phyloP scores from a whole-genome alignment of 1,140 invertebrate genomes.

The Macrocentrus cingulum region DNA sequence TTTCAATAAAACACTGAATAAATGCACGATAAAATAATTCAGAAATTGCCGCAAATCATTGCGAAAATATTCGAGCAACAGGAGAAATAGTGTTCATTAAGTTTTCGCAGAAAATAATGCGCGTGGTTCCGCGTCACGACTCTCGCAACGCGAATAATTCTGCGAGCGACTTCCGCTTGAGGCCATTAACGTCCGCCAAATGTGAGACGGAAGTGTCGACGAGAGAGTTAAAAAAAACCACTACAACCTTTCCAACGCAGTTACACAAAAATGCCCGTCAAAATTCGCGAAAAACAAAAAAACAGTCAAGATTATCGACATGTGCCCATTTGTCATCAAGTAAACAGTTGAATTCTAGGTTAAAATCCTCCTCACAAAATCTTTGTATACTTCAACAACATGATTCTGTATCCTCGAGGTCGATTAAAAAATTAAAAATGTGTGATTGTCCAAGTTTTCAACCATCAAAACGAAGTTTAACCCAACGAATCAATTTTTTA shows the following conservation, averaged over 20 bases:
- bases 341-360: too few species aligned
- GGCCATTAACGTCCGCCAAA: conserved; percentile 14
- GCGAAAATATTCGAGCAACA: too few species aligned
- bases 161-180: conserved; percentile 13
- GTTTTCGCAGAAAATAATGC: conserved; percentile 3
- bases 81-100: too few species aligned
- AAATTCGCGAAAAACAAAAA: too few species aligned
- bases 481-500: conserved; percentile 28
- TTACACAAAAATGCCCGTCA: too few species aligned
- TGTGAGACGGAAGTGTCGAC: neutral
- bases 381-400: neutral
- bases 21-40: too few species aligned
- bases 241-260: neutral
- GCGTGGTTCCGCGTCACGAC: neutral
- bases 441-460: conserved; percentile 7
- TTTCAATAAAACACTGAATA: too few species aligned
- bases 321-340: too few species aligned
- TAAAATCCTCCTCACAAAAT: conserved; percentile 12
- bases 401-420: neutral
- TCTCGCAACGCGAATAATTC: conserved; percentile 17
- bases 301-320: too few species aligned
- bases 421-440: conserved; percentile 23
- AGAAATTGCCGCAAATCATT: too few species aligned
- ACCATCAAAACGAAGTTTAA: conserved; percentile 11
- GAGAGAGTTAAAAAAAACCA: conserved; percentile 12